A percentile compares a stretch with the other conserved stretches of the same genome.
Conservation (phyloP, 2,797 vertebrate species). For the Spatula versicolor region DNA sequence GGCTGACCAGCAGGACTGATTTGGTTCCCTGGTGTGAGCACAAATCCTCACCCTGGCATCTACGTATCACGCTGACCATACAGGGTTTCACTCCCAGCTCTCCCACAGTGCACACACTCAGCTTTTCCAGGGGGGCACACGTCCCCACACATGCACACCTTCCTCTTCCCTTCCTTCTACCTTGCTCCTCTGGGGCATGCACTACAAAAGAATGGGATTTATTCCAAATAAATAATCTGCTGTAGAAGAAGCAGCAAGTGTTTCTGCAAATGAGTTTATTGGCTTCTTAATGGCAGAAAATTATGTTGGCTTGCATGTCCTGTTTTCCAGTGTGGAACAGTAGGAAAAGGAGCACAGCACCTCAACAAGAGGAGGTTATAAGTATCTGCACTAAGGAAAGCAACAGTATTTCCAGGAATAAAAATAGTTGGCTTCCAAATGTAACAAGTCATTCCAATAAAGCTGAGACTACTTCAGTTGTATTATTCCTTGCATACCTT, state of each 20-base stretch:
- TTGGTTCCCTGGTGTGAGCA: neutral
- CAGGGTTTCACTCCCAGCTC: neutral
- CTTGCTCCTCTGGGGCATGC: neutral
- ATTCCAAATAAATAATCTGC: neutral
- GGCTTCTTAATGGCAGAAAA: neutral
- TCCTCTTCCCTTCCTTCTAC: too few relatives aligned
- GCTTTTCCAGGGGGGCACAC: neutral
- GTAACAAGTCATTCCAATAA: neutral
- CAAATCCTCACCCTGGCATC: neutral
- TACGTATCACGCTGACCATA: accelerated
- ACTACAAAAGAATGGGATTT: neutral
- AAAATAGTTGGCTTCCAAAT: neutral
- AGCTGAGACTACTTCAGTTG: neutral
- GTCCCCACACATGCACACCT: too few relatives aligned
- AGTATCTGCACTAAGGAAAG: neutral
- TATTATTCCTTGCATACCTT: neutral
- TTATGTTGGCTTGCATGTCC: neutral
- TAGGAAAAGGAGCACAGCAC: neutral
- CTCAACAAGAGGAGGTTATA: neutral
- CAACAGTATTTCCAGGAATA: neutral
- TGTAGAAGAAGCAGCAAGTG: neutral
- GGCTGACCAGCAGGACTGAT: neutral
- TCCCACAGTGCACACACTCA: neutral
- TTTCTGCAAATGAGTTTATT: neutral
- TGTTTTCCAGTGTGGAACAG: neutral